phyloP scores from a whole-genome alignment of 2,113 vertebrate species.

The Plestiodon gilberti region DNA sequence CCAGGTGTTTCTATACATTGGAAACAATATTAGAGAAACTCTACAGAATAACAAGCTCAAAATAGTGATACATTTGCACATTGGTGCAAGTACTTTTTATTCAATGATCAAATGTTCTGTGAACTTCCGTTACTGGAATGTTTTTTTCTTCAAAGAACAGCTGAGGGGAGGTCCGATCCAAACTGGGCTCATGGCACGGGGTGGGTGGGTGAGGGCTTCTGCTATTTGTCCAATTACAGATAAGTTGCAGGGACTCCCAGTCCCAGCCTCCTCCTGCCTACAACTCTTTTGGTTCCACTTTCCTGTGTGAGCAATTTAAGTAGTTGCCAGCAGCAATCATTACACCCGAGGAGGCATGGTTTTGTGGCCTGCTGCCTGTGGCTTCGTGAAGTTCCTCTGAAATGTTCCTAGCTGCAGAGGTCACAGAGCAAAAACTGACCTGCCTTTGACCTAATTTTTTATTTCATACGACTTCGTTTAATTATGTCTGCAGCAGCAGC shows the following conservation, averaged over 20 bases:
- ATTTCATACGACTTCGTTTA: neutral
- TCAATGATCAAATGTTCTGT: no score
- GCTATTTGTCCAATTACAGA: no score
- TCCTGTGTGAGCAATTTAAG: neutral
- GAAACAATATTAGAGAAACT: neutral
- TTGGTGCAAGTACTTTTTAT: neutral
- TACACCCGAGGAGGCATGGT: neutral
- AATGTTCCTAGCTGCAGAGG: neutral
- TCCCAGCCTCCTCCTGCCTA: no score
- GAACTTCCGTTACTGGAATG: no score
- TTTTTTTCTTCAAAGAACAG: no score
- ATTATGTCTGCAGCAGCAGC: neutral
- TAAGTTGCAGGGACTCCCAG: no score
- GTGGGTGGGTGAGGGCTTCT: no score
- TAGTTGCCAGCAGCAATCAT: neutral
- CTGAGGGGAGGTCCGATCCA: no score
- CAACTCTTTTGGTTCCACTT: neutral
- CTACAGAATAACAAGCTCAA: neutral
- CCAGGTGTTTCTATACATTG: neutral
- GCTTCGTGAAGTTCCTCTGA: neutral
- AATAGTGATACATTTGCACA: neutral
- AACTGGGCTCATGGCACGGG: no score
- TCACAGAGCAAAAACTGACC: neutral
- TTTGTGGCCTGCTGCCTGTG: neutral
- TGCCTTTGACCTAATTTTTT: neutral